A percentile compares a stretch with the other conserved stretches of the same genome.
Conservation (phyloP, 1,140 invertebrate species). For the Nixonia krombeini region DNA sequence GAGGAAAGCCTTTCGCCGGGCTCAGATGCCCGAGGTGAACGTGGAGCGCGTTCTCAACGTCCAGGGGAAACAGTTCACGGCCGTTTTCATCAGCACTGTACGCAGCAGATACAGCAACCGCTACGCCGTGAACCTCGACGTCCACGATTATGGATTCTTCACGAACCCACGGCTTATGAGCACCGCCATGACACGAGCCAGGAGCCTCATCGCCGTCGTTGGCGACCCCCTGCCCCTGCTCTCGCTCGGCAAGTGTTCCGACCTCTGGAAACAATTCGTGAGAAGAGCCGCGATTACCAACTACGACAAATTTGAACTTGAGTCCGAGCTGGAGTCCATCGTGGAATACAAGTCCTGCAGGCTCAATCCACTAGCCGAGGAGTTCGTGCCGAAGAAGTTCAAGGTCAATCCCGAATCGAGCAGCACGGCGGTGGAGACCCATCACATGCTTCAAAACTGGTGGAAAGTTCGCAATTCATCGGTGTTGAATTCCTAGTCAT, state of each 20-base stretch:
- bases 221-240: slow-evolving; percentile 90
- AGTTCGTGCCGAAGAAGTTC: slow-evolving; percentile 78
- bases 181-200: slow-evolving; percentile 89
- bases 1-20: slow-evolving; percentile 83
- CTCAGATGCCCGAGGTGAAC: slow-evolving; percentile 81
- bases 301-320: slow-evolving; percentile 64
- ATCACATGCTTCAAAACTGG: slow-evolving; percentile 30
- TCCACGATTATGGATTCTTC: slow-evolving; percentile 87
- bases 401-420: no score
- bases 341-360: slow-evolving; percentile 70
- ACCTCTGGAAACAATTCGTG: slow-evolving; percentile 88
- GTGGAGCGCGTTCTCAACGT: slow-evolving; percentile 91
- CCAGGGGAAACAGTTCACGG: slow-evolving; percentile 91
- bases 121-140: slow-evolving; percentile 70
- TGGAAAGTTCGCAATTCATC: background rate
- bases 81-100: slow-evolving; percentile 88
- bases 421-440: slow-evolving; percentile 38
- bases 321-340: slow-evolving; percentile 73
- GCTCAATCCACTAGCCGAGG: slow-evolving; percentile 86
- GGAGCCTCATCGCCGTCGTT: slow-evolving; percentile 89
- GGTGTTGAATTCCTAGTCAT: background rate
- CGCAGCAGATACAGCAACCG: slow-evolving; percentile 82
- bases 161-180: slow-evolving; percentile 89
- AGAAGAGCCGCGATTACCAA: slow-evolving; percentile 1
- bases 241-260: slow-evolving; percentile 84